phyloP scores from a whole-genome alignment of 2,888 invertebrate species.

The Pyrochroa serraticornis region DNA sequence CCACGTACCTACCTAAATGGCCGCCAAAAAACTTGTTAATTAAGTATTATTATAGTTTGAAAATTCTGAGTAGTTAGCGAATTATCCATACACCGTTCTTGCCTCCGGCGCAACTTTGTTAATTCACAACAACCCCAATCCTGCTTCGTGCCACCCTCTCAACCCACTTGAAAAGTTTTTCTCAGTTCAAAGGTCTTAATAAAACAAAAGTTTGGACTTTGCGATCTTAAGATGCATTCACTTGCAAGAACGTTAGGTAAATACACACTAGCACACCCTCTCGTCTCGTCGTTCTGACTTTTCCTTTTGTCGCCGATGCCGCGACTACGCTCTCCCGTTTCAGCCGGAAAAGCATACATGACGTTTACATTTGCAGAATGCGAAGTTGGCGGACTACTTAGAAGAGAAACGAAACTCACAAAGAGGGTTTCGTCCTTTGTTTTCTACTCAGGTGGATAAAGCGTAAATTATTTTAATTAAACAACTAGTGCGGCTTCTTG shows the following conservation, averaged over 20 bases:
- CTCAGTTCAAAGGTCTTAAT: neutral
- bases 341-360: constrained; percentile 29
- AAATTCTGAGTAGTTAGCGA: too few species aligned
- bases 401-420: constrained; percentile 15
- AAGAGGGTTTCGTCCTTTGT: constrained; percentile 20
- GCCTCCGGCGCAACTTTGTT: too few species aligned
- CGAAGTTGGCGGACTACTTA: constrained; percentile 34
- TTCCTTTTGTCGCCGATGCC: constrained; percentile 10
- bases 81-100: too few species aligned
- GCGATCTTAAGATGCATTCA: constrained; percentile 5
- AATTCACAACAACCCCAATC: too few species aligned
- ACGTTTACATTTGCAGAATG: constrained; percentile 37
- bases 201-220: neutral
- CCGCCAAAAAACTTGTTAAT: too few species aligned
- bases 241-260: constrained; percentile 12
- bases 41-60: too few species aligned
- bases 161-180: neutral
- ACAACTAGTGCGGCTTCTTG: constrained; percentile 15
- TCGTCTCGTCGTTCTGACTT: constrained; percentile 3
- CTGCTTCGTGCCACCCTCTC: too few species aligned
- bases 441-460: constrained; percentile 32
- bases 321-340: constrained; percentile 4
- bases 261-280: neutral
- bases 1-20: too few species aligned
- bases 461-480: constrained; percentile 45